Conservation (phyloP, 1,140 invertebrate genomes). For the Acromyrmex echinatior region DNA sequence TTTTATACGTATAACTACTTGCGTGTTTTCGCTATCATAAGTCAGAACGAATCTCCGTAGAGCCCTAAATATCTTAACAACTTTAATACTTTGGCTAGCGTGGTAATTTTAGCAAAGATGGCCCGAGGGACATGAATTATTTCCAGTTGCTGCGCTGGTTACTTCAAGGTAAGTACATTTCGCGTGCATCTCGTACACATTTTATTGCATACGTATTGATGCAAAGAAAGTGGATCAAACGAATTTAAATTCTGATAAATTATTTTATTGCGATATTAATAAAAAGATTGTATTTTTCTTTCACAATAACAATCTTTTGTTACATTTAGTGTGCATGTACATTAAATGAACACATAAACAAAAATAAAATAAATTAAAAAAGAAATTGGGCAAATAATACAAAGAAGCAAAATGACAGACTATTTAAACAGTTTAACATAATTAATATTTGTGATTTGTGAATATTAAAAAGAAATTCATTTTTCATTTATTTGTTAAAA, state of each 20-base stretch:
- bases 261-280: neutral
- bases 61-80: conserved; percentile 76
- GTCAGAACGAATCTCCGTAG: conserved; percentile 72
- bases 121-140: conserved; percentile 72
- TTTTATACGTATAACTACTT: conserved; percentile 57
- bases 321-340: neutral
- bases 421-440: neutral
- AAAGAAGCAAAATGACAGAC: neutral
- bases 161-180: conserved; percentile 16
- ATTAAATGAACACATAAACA: neutral
- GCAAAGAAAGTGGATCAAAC: neutral
- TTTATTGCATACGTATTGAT: conserved; percentile 26
- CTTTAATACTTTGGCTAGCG: conserved; percentile 72
- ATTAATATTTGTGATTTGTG: neutral
- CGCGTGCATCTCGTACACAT: conserved; percentile 17
- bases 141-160: conserved; percentile 46
- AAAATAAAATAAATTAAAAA: neutral
- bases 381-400: neutral
- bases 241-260: neutral
- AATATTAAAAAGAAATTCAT: neutral
- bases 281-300: neutral
- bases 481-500: neutral
- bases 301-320: neutral
- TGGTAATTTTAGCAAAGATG: conserved; percentile 67
- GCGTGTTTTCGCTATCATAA: conserved; percentile 51